Evolutionary conservation across 2,797 vertebrate genomes (phyloP).

Genomic region (Phataginus tetradactyla): DNA sequence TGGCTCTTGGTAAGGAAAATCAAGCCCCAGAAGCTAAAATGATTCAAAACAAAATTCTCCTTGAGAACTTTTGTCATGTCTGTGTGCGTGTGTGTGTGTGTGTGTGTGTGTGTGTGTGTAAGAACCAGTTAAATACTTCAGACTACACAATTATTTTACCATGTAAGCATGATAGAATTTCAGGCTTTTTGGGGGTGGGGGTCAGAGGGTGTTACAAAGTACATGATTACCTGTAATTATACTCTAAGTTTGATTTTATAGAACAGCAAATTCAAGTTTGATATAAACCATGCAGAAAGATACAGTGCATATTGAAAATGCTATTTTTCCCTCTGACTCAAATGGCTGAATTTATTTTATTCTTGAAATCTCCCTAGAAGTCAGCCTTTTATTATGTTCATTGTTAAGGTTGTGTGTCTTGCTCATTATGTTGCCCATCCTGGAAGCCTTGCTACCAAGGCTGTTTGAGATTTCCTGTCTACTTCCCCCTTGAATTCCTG

Average conservation of each 20-base stretch:
- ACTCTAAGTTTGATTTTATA: constrained; percentile 54
- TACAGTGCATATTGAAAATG: constrained; percentile 28
- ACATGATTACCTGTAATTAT: constrained; percentile 60
- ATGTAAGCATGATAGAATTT: constrained; percentile 58
- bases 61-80: constrained; percentile 14
- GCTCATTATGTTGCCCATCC: background rate
- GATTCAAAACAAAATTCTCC: constrained; percentile 52
- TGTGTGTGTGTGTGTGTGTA: background rate
- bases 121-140: constrained; percentile 11
- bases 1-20: constrained; percentile 31
- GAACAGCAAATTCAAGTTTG: constrained; percentile 23
- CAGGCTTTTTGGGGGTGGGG: background rate
- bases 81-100: background rate
- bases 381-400: background rate
- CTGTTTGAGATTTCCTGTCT: background rate
- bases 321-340: background rate
- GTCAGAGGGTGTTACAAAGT: background rate
- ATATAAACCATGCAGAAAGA: constrained; percentile 61
- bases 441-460: background rate
- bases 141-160: constrained; percentile 51
- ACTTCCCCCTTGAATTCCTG: background rate
- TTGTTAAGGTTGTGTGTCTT: background rate
- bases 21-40: constrained; percentile 53
- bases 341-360: background rate
- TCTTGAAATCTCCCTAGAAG: background rate